Base-by-base conservation (phyloP, 1,140 invertebrate species). In the Aphis gossypii region DNA sequence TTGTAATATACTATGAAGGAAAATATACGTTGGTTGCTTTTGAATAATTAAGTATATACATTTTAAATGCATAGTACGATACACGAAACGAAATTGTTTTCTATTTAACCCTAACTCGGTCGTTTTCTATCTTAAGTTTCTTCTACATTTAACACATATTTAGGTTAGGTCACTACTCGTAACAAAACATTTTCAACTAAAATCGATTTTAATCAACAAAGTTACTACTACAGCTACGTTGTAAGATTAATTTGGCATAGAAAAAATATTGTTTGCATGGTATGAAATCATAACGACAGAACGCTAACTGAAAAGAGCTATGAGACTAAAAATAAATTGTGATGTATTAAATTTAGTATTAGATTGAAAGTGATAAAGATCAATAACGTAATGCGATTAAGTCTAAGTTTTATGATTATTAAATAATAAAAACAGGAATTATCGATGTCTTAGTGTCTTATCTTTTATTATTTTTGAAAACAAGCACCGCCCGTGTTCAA, bases 81-180 rank as follows among this genome's bases (percentile, higher is more conserved):
- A 14, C 23, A 41, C 38, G 83, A 38, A 38, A 44, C 23, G 23
- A 25, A 41, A 41, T 86, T 25, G 38, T 86, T 44, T 86, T 44
- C 83, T 30, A 30, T 86, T 44, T 25, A 41, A 86, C 38, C 23
- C 23, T 4, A 86, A 44, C 83, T 86, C 83, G 38, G 38, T 3
- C 38, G 23, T 7, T 86, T 41, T 44, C 38, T 41, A 86, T 86
- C 38, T 44, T 44, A 30, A 25, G 38, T 86, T 86, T 86, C 83
- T 86, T 44, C 83, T 86, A 86, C 83, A 86, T 86, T 86, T 86
- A 86, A 86, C 83, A 76, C 60, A 76, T 76, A 76, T 76, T 76
- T 76, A 76, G 60, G 30, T 76, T 76, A 76, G n/a, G 60, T 76
- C n/a, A 76, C 60, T 68, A n/a, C 11, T 23, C 23, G 8, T 86